Conservation (phyloP, 2,888 invertebrate species). For the Microctonus brassicae region DNA sequence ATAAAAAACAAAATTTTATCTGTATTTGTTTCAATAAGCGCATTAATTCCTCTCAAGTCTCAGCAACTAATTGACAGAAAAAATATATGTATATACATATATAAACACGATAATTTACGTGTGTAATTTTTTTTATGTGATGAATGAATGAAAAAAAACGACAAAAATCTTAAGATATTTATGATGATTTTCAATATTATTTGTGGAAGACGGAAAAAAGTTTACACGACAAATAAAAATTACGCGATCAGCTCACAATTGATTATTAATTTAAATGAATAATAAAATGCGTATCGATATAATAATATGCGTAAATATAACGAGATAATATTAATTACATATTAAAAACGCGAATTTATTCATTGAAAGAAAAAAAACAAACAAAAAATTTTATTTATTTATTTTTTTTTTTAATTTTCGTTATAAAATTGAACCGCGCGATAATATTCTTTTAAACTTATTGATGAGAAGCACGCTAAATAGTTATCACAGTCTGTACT, state of each 20-base stretch:
- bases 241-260: conserved; percentile 11
- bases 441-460: conserved; percentile 31
- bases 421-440: neutral
- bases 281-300: too few relatives aligned
- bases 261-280: neutral
- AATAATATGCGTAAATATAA: too few relatives aligned
- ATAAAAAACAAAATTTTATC: neutral
- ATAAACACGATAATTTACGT: neutral
- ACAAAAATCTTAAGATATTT: too few relatives aligned
- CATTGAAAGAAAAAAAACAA: neutral
- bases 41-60: neutral
- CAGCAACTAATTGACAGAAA: neutral
- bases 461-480: conserved; percentile 59
- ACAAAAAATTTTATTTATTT: conserved; percentile 5
- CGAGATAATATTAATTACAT: too few relatives aligned
- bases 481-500: conserved; percentile 67
- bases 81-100: neutral
- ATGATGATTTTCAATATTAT: too few relatives aligned
- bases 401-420: conserved; percentile 16
- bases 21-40: neutral
- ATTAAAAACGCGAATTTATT: neutral
- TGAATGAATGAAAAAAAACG: neutral
- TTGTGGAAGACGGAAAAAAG: conserved; percentile 31
- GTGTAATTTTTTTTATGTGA: neutral
- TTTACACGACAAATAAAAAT: neutral